Base-by-base conservation (phyloP, 1,140 invertebrate genomes). In the Pseudomyrmex cubaensis region DNA sequence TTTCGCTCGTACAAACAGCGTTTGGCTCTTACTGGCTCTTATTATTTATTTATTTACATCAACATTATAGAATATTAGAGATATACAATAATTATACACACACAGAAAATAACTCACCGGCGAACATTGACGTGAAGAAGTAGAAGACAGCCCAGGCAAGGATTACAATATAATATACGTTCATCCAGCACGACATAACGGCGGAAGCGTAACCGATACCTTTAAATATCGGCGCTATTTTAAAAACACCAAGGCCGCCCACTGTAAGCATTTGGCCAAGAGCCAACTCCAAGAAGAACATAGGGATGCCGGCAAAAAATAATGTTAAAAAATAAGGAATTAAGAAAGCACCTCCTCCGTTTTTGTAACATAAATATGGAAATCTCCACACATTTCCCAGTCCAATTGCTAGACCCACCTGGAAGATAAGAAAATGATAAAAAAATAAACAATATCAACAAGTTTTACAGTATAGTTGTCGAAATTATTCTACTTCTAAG, bases 161-260 rank as follows among this genome's bases (percentile, higher is more conserved):
- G 90, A 99, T 98, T 0, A 98, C 99, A 94, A 99, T 99, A 95
- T 99, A 99, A 93, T 99, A 99, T 96, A 99, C 99, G 48, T 98
- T 98, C 96, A 99, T 99, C 95, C 99, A 99, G 84, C 99, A 96
- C 92, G 99, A 98, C 88, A 99, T 98, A 85, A 99, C 96, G 92
- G 98, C 99, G 86, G 99, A 99, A 0, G 98, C 98, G 92, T 99
- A 98, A 35, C 99, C 99, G 50, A 99, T 97, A 85, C 99, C 99
- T 97, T 99, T 99, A 46, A 99, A 96, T 48, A 99, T 97, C 0
- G 99, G 99, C 94, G 98, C 99, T 89, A 99, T 98, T 88, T 97
- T 96, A 98, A 99, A 99, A 64, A 99, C 97, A n/a, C 97, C 98
- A 35, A 99, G 95, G 90, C 98, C 98, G 22, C 98, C 98, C 90